Percentiles rank a stretch among this genome's conserved stretches.
Conservation (phyloP, 2,797 vertebrate genomes). For the Gambusia yucatana region DNA sequence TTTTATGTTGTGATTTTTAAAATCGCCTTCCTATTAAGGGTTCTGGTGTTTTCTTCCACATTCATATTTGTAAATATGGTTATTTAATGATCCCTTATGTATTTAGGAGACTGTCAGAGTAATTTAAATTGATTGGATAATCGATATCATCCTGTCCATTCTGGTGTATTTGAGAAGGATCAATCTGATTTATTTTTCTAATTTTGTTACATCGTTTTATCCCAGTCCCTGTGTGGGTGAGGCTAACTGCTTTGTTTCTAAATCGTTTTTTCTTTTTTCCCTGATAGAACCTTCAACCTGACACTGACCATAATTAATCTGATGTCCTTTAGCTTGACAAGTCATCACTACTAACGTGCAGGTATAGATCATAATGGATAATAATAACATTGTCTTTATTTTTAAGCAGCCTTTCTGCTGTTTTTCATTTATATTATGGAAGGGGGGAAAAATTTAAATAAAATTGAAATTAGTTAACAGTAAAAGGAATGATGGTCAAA, state of each 20-base stretch:
- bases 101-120: neutral
- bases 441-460: neutral
- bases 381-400: neutral
- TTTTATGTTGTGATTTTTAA: neutral
- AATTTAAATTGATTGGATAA: neutral
- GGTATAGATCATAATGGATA: conserved; percentile 37
- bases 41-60: neutral
- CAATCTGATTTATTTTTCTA: neutral
- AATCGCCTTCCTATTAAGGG: neutral
- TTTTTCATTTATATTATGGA: neutral
- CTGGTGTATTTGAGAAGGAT: neutral
- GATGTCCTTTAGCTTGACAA: conserved; percentile 43
- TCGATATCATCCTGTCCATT: neutral
- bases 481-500: neutral
- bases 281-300: conserved; percentile 48
- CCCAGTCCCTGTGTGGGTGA: neutral
- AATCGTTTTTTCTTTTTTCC: conserved; percentile 26
- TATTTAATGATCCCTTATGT: neutral
- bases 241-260: neutral
- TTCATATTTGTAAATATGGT: neutral
- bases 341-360: conserved; percentile 43
- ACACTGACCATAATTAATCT: conserved; percentile 35
- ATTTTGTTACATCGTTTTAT: neutral
- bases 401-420: neutral
- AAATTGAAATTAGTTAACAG: neutral